Conservation (phyloP, 2,797 vertebrate genomes). For the Spheniscus humboldti region DNA sequence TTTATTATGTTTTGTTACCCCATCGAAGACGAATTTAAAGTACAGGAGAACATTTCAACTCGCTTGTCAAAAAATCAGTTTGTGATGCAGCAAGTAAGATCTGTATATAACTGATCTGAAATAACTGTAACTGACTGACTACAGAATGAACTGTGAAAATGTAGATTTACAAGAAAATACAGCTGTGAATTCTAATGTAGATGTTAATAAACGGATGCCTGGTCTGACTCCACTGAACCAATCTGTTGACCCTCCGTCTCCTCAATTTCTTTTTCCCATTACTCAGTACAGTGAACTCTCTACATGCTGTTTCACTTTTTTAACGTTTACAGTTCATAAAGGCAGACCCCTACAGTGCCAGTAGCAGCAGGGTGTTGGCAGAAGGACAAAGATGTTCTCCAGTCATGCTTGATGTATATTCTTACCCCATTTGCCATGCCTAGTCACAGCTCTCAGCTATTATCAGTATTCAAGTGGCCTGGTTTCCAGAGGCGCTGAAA, state of each 20-base stretch:
- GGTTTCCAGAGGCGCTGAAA: constrained; percentile 27
- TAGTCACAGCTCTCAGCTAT: neutral
- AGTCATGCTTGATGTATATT: neutral
- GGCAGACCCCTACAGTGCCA: neutral
- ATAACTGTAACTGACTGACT: neutral
- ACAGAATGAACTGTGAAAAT: neutral
- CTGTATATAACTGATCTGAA: neutral
- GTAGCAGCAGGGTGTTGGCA: neutral
- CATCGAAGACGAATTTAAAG: neutral
- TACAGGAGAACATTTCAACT: neutral
- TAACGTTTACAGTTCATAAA: constrained; percentile 11
- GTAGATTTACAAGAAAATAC: neutral
- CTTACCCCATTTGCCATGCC: neutral
- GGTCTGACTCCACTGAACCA: neutral
- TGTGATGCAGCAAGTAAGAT: neutral
- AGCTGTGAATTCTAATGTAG: neutral
- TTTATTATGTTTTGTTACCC: neutral
- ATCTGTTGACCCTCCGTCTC: neutral
- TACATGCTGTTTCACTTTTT: neutral
- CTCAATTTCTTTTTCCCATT: neutral
- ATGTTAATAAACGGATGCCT: neutral
- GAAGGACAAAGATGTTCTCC: neutral
- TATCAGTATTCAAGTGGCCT: constrained; percentile 36
- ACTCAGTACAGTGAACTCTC: neutral
- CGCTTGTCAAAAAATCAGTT: neutral